Evolutionary conservation across 2,113 vertebrate species (phyloP).

Genomic region (Ahaetulla prasina): DNA sequence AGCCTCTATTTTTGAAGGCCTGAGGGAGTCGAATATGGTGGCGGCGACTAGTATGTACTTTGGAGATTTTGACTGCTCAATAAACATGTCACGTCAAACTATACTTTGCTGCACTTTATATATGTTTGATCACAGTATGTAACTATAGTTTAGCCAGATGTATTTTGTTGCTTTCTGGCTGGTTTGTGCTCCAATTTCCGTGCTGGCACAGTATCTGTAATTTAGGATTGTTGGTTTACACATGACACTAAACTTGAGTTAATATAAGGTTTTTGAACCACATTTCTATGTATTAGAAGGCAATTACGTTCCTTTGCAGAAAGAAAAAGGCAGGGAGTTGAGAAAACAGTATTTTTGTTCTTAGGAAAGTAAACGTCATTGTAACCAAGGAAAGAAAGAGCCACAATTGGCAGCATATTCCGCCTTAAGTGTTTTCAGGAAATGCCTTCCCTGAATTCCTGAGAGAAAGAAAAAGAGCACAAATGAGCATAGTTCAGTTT

Average conservation of each 20-base stretch:
- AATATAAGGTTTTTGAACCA: background rate
- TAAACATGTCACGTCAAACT: background rate
- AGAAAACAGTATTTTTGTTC: background rate
- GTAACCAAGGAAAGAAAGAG: background rate
- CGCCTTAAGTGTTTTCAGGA: background rate
- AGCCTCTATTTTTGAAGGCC: background rate
- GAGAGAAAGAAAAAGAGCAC: background rate
- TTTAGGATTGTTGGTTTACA: background rate
- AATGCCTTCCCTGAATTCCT: constrained; percentile 26
- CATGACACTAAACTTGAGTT: background rate
- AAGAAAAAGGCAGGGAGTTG: background rate
- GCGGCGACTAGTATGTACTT: too few relatives aligned
- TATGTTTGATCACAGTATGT: background rate
- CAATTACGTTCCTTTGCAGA: background rate
- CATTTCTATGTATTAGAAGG: background rate
- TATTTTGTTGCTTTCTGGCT: background rate
- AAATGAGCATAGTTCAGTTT: background rate
- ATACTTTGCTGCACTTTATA: background rate
- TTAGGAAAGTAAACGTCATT: background rate
- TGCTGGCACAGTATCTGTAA: background rate
- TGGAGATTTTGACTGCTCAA: background rate
- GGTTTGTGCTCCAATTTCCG: background rate
- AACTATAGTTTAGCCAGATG: background rate
- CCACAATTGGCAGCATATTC: background rate
- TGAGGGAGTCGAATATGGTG: background rate